These are phyloP conservation scores for Orycteropus afer DNA, from an alignment of 2,113 vertebrate species.

Conservation along the genomic window DNA sequence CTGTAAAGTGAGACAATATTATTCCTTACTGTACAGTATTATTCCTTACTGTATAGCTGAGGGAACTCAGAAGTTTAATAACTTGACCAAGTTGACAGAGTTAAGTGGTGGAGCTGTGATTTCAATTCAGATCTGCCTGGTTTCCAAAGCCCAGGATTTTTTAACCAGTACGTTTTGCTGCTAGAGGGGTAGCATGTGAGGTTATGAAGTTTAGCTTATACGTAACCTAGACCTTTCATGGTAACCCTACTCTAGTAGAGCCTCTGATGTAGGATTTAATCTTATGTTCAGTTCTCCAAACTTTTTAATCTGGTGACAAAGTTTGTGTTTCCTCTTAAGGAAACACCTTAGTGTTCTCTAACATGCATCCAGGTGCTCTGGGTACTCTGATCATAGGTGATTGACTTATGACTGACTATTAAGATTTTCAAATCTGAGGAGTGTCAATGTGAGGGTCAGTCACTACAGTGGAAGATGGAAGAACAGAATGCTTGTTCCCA, in stretches of 20 bases:
- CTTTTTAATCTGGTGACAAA: not conserved
- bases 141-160: not conserved
- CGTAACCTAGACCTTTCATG: not conserved
- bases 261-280: not conserved
- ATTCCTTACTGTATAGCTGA: not conserved
- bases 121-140: not conserved
- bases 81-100: not conserved
- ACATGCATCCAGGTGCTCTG: not conserved
- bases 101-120: conserved; percentile 25
- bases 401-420: not conserved
- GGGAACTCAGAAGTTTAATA: not conserved
- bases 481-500: not conserved
- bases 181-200: not conserved
- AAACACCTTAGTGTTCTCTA: not conserved
- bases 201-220: not conserved
- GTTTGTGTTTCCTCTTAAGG: not conserved
- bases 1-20: not conserved
- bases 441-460: not conserved
- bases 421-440: conserved; percentile 17
- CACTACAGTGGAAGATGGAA: not conserved
- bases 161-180: not conserved
- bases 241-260: not conserved
- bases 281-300: not conserved
- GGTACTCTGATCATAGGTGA: not conserved
- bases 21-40: not conserved